These are phyloP conservation scores for Epinotia bilunana DNA, from an alignment of 2,888 invertebrate species.

Conservation along the genomic window DNA sequence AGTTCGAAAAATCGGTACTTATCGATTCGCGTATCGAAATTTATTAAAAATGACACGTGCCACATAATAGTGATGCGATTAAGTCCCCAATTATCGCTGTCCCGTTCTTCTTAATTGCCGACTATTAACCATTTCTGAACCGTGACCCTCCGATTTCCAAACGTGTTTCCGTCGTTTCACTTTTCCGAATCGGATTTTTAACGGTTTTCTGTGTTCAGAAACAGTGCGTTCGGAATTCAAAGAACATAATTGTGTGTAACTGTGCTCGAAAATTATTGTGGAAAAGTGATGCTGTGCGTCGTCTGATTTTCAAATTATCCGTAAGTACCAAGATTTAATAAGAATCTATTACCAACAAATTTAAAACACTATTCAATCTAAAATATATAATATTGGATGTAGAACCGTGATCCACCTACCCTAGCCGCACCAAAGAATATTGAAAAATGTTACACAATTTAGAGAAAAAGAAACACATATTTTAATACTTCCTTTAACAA, in stretches of 20 bases:
- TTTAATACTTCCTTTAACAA: too few relatives aligned
- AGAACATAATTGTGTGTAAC: slow-evolving; percentile 62
- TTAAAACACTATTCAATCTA: background rate
- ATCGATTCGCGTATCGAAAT: slow-evolving; percentile 52
- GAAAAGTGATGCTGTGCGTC: slow-evolving; percentile 75
- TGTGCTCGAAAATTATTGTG: slow-evolving; percentile 60
- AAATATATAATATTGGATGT: background rate
- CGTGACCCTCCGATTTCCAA: slow-evolving; percentile 44
- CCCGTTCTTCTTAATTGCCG: slow-evolving; percentile 72
- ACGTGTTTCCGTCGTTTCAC: slow-evolving; percentile 38
- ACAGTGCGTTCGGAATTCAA: slow-evolving; percentile 53
- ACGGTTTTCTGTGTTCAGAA: slow-evolving; percentile 50
- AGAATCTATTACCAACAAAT: background rate
- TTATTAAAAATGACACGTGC: slow-evolving; percentile 69
- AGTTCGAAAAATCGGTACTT: slow-evolving; percentile 47
- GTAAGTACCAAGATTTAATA: slow-evolving; percentile 63
- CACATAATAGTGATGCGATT: slow-evolving; percentile 71
- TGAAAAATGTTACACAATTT: slow-evolving; percentile 1
- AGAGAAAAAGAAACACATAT: background rate
- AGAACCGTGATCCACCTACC: slow-evolving; percentile 24
- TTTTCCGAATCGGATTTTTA: slow-evolving; percentile 48
- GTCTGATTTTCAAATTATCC: slow-evolving; percentile 67
- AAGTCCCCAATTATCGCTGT: slow-evolving; percentile 73
- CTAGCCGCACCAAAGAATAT: background rate
- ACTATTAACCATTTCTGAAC: slow-evolving; percentile 54